Conservation (phyloP, 1,140 invertebrate species). For the Heliconius nattereri region DNA sequence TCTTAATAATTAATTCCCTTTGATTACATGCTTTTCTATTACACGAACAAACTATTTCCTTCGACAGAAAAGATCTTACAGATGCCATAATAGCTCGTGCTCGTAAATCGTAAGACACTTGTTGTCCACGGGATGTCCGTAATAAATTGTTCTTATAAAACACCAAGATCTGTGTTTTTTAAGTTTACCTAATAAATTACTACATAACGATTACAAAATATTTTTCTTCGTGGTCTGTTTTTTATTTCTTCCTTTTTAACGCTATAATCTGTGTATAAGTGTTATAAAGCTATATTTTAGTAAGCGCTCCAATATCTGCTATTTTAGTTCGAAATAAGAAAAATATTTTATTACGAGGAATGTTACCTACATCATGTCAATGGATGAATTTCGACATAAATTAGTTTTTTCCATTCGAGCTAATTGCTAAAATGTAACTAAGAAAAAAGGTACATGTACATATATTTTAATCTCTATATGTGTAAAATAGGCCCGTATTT, state of each 20-base stretch:
- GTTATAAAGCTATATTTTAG: too few relatives aligned
- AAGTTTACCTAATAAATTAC: background rate
- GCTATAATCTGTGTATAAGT: background rate
- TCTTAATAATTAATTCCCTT: background rate
- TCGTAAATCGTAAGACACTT: slow-evolving; percentile 18
- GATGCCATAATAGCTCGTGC: slow-evolving; percentile 14
- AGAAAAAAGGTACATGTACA: too few relatives aligned
- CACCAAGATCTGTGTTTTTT: background rate
- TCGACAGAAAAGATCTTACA: slow-evolving; percentile 23
- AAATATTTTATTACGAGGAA: too few relatives aligned
- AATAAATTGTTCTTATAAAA: slow-evolving; percentile 15
- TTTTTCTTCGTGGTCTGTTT: background rate
- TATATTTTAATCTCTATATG: background rate
- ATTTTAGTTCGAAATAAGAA: too few relatives aligned
- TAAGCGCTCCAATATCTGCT: too few relatives aligned
- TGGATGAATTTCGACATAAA: too few relatives aligned
- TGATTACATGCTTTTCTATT: background rate
- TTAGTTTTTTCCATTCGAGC: too few relatives aligned
- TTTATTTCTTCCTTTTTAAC: background rate
- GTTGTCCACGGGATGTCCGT: slow-evolving; percentile 10
- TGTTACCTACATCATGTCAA: too few relatives aligned
- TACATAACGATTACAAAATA: background rate
- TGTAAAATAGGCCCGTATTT: background rate
- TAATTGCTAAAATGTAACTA: too few relatives aligned
- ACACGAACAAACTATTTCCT: slow-evolving; percentile 19